Base-by-base conservation (phyloP, 1,140 invertebrate genomes). In the Penaeus vannamei region DNA sequence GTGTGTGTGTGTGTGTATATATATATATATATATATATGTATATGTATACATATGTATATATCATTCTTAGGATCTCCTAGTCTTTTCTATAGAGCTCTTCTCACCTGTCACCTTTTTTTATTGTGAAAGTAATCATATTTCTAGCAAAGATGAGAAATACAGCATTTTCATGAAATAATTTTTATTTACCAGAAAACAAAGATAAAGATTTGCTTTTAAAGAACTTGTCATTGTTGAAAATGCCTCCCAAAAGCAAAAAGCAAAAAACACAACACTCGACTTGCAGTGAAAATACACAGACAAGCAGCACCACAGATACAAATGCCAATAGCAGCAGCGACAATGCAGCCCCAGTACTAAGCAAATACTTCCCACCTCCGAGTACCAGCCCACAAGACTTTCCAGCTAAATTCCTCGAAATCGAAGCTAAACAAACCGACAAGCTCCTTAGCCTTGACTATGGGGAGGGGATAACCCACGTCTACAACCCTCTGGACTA, bases 401-500 rank as follows among this genome's bases (percentile, higher is more conserved):
- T 88, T 76, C 46, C 81, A 22, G 20, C 23, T 22, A 29, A 59
- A 10, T 79, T 79, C 20, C 36, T 89, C 23, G 82, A 89, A 20
- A 89, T 89, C 23, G 87, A 89, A 69, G 36, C 61, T 2, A 66
- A 79, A 20, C 87, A 84, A 76, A 79, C 82, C 66, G 87, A 66
- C 26, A 64, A 77, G 22, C 72, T 89, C 32, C 36, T 89, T 81
- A 62, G 61, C 14, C 61, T 89, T 42, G 26, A 62, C 26, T 89
- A 86, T 69, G 91, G 91, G 20, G 94, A 94, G 22, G 94, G 96
- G 2, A 92, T 94, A 36, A 96, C 60, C n/a, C 79, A 95, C 92
- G 93, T 97, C 32, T 98, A 98, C 92, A 97, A 97, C 94, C 97
- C 97, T 19, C 92, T 97, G 64, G 95, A 96, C 91, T 98, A 98